Percentiles rank a stretch among this genome's conserved stretches.
phyloP scores from a whole-genome alignment of 2,888 invertebrate species.

The Hirtodrosophila trivittata region DNA sequence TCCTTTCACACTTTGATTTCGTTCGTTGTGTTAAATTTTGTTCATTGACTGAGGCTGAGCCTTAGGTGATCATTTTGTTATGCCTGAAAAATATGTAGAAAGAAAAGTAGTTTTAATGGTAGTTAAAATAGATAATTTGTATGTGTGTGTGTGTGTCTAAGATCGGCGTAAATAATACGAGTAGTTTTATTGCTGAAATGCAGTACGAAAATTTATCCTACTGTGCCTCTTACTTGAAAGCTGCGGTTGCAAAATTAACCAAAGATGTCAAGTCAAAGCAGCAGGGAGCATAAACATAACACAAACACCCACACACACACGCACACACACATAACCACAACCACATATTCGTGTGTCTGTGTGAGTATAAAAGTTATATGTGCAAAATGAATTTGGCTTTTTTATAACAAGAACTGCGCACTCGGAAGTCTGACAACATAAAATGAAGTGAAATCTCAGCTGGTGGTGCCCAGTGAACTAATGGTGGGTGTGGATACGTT shows the following conservation, averaged over 20 bases:
- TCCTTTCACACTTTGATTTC: slow-evolving; percentile 17
- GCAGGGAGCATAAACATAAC: slow-evolving; percentile 53
- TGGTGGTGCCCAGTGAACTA: slow-evolving; percentile 71
- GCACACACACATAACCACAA: slow-evolving; percentile 4
- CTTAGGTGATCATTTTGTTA: slow-evolving; percentile 55
- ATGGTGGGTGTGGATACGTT: slow-evolving; percentile 27
- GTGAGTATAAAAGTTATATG: slow-evolving; percentile 68
- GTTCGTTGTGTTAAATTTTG: slow-evolving; percentile 16
- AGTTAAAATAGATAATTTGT: not conserved
- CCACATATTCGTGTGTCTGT: slow-evolving; percentile 14
- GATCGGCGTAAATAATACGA: slow-evolving; percentile 27
- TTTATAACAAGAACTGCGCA: slow-evolving; percentile 73
- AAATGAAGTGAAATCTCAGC: slow-evolving; percentile 78
- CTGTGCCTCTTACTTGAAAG: slow-evolving; percentile 17
- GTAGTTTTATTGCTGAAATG: slow-evolving; percentile 24
- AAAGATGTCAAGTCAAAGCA: slow-evolving; percentile 60
- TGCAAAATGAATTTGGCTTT: slow-evolving; percentile 80
- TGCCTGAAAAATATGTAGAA: slow-evolving; percentile 42
- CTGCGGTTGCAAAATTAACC: slow-evolving; percentile 70
- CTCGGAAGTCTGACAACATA: slow-evolving; percentile 79
- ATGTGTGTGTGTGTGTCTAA: not conserved
- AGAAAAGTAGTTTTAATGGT: not conserved
- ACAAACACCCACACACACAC: slow-evolving; percentile 15
- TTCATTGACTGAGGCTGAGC: slow-evolving; percentile 14
- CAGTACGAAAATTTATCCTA: slow-evolving; percentile 11